Evolutionary conservation across 2,888 invertebrate genomes (phyloP).

Genomic region (Temnothorax ravouxi): DNA sequence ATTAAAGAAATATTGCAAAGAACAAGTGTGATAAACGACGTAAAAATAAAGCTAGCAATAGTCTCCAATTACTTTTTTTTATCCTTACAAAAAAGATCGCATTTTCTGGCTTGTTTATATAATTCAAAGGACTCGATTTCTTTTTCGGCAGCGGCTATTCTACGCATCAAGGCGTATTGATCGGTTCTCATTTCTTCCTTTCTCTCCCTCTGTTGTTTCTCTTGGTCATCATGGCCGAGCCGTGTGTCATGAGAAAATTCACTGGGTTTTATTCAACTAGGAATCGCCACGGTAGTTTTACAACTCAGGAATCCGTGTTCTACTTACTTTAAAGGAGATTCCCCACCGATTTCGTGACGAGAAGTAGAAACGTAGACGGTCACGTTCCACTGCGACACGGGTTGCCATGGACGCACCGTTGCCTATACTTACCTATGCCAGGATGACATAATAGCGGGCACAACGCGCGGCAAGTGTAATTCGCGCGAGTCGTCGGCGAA

Average conservation of each 20-base stretch:
- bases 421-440: conserved; percentile 32
- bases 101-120: background rate
- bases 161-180: conserved; percentile 21
- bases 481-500: conserved; percentile 26
- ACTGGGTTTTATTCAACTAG: conserved; percentile 4
- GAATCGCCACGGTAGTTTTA: conserved; percentile 17
- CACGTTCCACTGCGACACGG: background rate
- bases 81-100: background rate
- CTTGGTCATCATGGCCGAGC: background rate
- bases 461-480: conserved; percentile 5
- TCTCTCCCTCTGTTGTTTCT: background rate
- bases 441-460: conserved; percentile 26
- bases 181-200: background rate
- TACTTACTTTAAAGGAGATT: conserved; percentile 21
- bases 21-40: background rate
- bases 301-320: conserved; percentile 15
- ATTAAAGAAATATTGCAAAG: background rate
- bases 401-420: conserved; percentile 23
- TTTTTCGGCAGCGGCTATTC: background rate
- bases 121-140: background rate
- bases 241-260: conserved; percentile 33
- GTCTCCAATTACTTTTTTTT: background rate
- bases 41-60: background rate
- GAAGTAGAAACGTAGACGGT: background rate
- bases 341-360: background rate